phyloP scores from a whole-genome alignment of 2,797 vertebrate species.

The Sciurus carolinensis region DNA sequence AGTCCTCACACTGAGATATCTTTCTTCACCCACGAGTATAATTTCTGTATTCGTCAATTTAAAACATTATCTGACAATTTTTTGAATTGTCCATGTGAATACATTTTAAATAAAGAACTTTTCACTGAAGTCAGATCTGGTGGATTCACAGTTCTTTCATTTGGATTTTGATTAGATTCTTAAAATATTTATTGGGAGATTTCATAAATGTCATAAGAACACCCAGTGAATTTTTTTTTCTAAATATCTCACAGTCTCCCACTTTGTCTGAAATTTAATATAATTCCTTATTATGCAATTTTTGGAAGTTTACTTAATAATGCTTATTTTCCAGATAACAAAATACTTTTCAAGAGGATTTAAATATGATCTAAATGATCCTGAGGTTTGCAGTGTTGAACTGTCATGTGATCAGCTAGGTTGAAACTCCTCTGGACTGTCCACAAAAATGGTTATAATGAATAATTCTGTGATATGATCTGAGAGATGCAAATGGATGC shows the following conservation, averaged over 20 bases:
- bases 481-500: conserved; percentile 63
- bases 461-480: conserved; percentile 33
- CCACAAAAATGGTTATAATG: conserved; percentile 22
- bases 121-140: conserved; percentile 50
- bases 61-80: background rate
- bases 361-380: conserved; percentile 13
- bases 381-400: background rate
- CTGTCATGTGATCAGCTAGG: background rate
- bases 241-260: background rate
- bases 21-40: conserved; percentile 41
- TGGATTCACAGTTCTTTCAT: background rate
- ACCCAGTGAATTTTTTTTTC: background rate
- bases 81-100: background rate
- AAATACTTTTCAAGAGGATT: conserved; percentile 64
- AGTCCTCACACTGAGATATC: background rate
- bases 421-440: background rate
- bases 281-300: conserved; percentile 59
- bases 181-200: background rate
- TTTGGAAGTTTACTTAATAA: conserved; percentile 48
- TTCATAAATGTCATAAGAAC: conserved; percentile 13
- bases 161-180: conserved; percentile 18
- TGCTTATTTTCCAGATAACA: conserved; percentile 2
- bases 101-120: conserved; percentile 30
- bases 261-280: conserved; percentile 54
- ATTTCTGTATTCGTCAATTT: conserved; percentile 18